Conservation (phyloP, 2,113 vertebrate genomes). For the Tyto alba region DNA sequence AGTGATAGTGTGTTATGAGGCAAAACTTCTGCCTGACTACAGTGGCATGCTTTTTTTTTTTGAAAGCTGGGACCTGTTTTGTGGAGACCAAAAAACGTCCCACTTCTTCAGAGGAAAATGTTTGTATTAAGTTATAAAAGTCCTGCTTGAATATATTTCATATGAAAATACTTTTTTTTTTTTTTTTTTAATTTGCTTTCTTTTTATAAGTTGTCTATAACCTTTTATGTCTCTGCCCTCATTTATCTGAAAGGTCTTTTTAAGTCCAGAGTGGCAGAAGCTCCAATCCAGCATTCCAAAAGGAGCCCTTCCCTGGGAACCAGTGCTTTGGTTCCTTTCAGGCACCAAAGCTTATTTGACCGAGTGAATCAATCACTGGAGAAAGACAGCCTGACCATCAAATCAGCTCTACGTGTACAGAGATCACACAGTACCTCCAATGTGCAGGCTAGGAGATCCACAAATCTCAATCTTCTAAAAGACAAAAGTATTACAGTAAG, state of each 20-base stretch:
- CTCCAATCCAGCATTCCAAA: background rate
- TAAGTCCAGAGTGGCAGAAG: background rate
- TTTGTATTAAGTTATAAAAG: background rate
- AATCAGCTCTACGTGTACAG: background rate
- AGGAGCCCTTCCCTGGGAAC: background rate
- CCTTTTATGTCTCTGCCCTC: background rate
- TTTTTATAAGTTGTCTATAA: background rate
- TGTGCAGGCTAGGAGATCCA: background rate
- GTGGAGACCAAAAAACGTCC: background rate
- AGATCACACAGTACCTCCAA: background rate
- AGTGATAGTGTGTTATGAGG: background rate
- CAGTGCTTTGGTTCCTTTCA: background rate
- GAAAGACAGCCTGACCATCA: slow-evolving; percentile 44
- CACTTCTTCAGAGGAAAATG: background rate
- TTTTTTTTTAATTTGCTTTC: background rate
- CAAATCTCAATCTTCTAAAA: background rate
- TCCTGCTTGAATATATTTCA: background rate
- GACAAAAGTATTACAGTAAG: background rate
- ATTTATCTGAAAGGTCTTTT: slow-evolving; percentile 11
- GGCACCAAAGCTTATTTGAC: background rate
- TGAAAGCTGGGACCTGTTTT: background rate
- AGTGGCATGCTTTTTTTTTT: background rate
- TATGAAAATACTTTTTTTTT: background rate
- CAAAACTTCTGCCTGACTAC: background rate
- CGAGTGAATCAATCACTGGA: slow-evolving; percentile 28